These are phyloP conservation scores for Channa argus DNA, from an alignment of 2,113 vertebrate genomes.

Conservation along the genomic window DNA sequence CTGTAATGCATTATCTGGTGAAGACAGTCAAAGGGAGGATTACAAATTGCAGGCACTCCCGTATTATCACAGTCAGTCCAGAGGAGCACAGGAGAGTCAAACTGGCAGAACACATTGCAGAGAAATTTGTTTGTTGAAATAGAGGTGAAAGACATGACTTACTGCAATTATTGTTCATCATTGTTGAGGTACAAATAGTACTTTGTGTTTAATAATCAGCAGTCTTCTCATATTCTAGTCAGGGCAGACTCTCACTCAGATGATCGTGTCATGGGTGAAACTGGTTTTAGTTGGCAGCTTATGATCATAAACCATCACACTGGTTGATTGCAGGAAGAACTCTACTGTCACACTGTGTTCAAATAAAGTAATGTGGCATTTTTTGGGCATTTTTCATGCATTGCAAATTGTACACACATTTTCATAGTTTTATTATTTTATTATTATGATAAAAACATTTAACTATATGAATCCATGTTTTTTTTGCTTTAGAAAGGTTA, in stretches of 20 bases:
- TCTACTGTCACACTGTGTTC: background rate
- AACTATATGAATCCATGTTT: too few species aligned
- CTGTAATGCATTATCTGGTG: slow-evolving; percentile 59
- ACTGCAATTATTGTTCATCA: slow-evolving; percentile 2
- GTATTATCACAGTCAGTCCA: slow-evolving; percentile 55
- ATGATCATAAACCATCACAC: too few species aligned
- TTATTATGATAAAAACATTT: too few species aligned
- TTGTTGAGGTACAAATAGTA: background rate
- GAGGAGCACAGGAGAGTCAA: slow-evolving; percentile 45
- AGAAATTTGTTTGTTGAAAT: slow-evolving; percentile 13
- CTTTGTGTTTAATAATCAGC: background rate
- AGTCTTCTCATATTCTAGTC: background rate
- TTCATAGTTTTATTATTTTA: background rate
- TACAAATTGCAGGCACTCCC: slow-evolving; percentile 38
- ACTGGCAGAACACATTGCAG: slow-evolving; percentile 31
- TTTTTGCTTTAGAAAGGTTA: too few species aligned
- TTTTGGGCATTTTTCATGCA: too few species aligned
- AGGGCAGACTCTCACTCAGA: background rate
- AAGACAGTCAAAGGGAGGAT: slow-evolving; percentile 57
- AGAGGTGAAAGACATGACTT: background rate
- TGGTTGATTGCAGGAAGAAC: too few species aligned
- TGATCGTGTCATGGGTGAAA: background rate
- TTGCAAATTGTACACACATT: background rate
- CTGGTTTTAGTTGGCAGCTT: slow-evolving; percentile 1
- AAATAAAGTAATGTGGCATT: background rate